These are phyloP conservation scores for Paraescarpia echinospica DNA, from an alignment of 1,140 invertebrate genomes.

Conservation along the genomic window DNA sequence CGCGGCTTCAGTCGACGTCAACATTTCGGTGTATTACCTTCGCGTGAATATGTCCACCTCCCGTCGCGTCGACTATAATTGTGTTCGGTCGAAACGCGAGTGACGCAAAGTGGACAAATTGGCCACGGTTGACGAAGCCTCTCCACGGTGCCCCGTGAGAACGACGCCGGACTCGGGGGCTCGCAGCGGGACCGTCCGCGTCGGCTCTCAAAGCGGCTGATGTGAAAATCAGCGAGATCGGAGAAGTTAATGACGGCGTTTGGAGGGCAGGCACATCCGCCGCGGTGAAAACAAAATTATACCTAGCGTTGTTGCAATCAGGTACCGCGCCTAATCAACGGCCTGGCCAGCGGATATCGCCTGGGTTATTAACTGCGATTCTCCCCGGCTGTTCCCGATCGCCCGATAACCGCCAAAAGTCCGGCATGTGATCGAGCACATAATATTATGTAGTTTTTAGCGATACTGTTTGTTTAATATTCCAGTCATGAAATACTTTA, in stretches of 20 bases:
- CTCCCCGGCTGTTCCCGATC: background rate
- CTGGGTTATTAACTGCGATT: background rate
- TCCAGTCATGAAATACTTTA: no score
- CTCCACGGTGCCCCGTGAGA: background rate
- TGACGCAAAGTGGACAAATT: slow-evolving; percentile 5
- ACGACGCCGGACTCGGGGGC: background rate
- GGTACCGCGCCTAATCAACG: background rate
- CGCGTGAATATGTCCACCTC: background rate
- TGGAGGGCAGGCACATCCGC: background rate
- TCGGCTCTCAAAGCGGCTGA: background rate
- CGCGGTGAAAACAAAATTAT: background rate
- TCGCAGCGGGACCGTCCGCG: background rate
- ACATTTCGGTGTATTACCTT: background rate
- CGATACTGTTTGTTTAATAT: no score
- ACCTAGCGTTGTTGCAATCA: background rate
- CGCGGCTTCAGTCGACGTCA: background rate
- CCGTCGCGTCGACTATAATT: background rate
- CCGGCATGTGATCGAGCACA: background rate
- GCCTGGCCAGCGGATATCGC: background rate
- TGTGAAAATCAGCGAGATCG: slow-evolving; percentile 4
- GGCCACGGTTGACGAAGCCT: background rate
- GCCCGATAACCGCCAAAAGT: background rate
- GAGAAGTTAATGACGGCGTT: background rate
- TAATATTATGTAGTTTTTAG: background rate
- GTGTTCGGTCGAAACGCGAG: background rate